Evolutionary conservation across 2,797 vertebrate species (phyloP), one percentile per base, ranked within the genome.

Genomic region (Peromyscus melanophrys): DNA sequence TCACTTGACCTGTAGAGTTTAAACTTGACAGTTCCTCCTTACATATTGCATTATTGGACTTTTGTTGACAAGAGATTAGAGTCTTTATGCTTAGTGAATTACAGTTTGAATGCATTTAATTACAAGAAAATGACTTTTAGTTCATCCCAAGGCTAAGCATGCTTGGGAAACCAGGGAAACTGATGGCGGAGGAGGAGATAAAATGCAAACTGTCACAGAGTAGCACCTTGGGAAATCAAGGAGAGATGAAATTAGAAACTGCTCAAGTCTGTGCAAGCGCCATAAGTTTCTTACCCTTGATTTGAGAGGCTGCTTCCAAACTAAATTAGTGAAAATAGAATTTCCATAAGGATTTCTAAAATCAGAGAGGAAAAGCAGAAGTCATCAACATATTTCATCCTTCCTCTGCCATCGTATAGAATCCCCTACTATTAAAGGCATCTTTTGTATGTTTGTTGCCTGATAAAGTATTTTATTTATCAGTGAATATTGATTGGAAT

Each of bases 171-270:
- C 40, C 52, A 93, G 37, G 73, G 34, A 93, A 90, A 92, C 34
- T 88, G 93, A 90, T 89, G 63, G 52, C 43, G 29, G 27, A 92
- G 88, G 84, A 93, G 43, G 88, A 95, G 78, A 85, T 34, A 95
- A 94, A 95, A 94, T 91, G 63, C 67, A 96, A 95, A 95, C 55
- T 97, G 90, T 96, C 73, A 89, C 43, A 46, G n/a, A 89, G 77
- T 10, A 90, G 73, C 88, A 95, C 63, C 85, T 85, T 83, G 95
- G 92, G 96, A 97, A 98, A 97, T 96, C 93, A 97, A 96, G 43
- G 34, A 85, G 81, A 96, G 81, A 52, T 59, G 82, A 92, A 93
- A 96, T 94, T 89, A 95, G 94, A 95, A 92, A 80, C 9, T 34
- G 14, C 6, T 27, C 17, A 81, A 77, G 5, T 87, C 49, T 91